Evolutionary conservation across 2,797 vertebrate species (phyloP).

Genomic region (Acanthurus leucopareius): DNA sequence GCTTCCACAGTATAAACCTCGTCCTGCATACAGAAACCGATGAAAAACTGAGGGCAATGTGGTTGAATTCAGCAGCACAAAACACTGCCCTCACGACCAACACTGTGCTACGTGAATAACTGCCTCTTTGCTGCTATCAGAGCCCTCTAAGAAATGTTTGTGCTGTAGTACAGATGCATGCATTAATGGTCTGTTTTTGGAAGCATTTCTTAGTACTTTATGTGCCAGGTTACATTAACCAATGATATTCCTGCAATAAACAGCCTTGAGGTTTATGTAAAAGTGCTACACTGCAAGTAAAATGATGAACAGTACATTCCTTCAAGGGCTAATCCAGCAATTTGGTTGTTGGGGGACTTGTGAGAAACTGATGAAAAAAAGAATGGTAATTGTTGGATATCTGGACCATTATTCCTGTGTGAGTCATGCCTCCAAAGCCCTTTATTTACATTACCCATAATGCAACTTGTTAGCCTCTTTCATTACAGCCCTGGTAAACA

Average conservation of each 20-base stretch:
- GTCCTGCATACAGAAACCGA: slow-evolving; percentile 25
- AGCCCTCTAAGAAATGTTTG: slow-evolving; percentile 39
- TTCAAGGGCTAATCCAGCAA: neutral
- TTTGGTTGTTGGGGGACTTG: neutral
- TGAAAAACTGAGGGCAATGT: slow-evolving; percentile 11
- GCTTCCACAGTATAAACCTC: slow-evolving; percentile 17
- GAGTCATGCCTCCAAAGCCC: too few species aligned
- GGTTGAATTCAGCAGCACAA: neutral
- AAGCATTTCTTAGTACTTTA: slow-evolving; percentile 30
- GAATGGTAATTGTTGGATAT: neutral
- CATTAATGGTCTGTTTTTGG: slow-evolving; percentile 42
- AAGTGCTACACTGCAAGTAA: neutral
- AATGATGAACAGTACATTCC: slow-evolving; percentile 33
- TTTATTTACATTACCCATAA: neutral
- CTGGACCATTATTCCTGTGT: neutral
- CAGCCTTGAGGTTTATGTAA: slow-evolving; percentile 43
- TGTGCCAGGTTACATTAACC: slow-evolving; percentile 46
- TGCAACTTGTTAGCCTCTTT: neutral
- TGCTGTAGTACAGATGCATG: slow-evolving; percentile 49
- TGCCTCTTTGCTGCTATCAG: slow-evolving; percentile 15
- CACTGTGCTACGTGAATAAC: slow-evolving; percentile 26
- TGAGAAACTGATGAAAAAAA: neutral
- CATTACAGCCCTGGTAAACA: neutral
- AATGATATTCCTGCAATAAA: slow-evolving; percentile 44
- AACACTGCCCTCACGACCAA: slow-evolving; percentile 7